Base-by-base conservation (phyloP, 2,888 invertebrate species). In the Pseudeuparius sepicola region DNA sequence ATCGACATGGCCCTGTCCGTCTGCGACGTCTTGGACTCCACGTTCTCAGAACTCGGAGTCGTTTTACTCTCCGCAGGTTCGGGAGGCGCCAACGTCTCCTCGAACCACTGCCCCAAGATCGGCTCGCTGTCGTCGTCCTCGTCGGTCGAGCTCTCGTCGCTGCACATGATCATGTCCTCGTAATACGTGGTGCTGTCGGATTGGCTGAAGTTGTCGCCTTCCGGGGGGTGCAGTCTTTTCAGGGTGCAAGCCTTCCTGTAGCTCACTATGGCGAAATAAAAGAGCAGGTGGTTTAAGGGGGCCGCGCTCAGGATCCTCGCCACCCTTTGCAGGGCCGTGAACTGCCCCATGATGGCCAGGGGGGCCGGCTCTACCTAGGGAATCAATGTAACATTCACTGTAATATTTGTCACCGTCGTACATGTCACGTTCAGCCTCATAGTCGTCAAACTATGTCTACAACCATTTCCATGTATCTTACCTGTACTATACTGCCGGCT, bases 111-210 rank as follows among this genome's bases (percentile, higher is more conserved):
- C 0, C 93, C 93, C 48, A 89, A 70, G 40, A 89, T 74, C 4
- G 87, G 85, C 62, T 89, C 88, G 60, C 81, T 82, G 59, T 83
- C 82, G 52, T 74, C 73, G 68, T 77, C 77, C 63, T 89, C 89
- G 56, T 87, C 87, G 24, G 82, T 84, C 38, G 86, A 84, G 31
- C 87, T 88, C 56, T 89, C 90, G 56, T 87, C 87, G 0, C 89
- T 88, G 59, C 87, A 88, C 53, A 90, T 85, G 37, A 85, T 74
- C 63, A 92, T 84, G 63, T 93, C 92, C 63, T 92, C 92, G 62
- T 90, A 92, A 65, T 89, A 93, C n/a, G 90, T 92, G 29, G 90
- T 90, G 6, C 90, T 90, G 64, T 92, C 93, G 3, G 90, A 90
- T 45, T 79, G 79, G 57, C 80, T 82, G 40, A 81, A 75, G 29